phyloP scores from a whole-genome alignment of 2,113 vertebrate species.

The Gambusia holbrooki region DNA sequence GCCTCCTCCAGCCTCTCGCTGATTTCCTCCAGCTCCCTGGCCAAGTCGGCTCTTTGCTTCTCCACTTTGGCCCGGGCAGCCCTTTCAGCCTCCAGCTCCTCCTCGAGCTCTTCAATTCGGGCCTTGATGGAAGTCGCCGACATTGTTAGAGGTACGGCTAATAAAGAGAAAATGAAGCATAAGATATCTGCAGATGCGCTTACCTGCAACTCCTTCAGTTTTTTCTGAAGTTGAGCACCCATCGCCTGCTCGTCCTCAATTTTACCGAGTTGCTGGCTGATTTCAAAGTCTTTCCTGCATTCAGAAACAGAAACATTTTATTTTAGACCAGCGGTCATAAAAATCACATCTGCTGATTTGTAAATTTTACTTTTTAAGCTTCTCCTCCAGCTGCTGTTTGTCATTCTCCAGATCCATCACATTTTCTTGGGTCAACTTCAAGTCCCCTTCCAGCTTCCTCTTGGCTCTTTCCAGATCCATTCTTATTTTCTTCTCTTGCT shows the following conservation, averaged over 20 bases:
- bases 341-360: background rate
- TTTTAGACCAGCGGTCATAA: background rate
- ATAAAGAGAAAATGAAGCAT: background rate
- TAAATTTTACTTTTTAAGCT: constrained; percentile 66
- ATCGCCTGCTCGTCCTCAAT: constrained; percentile 86
- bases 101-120: constrained; percentile 84
- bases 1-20: constrained; percentile 88
- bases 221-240: constrained; percentile 84
- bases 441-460: constrained; percentile 75
- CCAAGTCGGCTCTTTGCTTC: constrained; percentile 86
- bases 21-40: constrained; percentile 91
- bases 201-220: constrained; percentile 87
- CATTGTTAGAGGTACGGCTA: background rate
- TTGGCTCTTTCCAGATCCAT: constrained; percentile 85
- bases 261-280: constrained; percentile 82
- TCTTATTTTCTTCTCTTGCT: constrained; percentile 88
- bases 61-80: constrained; percentile 86
- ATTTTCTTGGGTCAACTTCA: constrained; percentile 75
- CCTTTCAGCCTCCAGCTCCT: constrained; percentile 90
- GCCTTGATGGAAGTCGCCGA: constrained; percentile 51
- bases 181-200: background rate
- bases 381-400: constrained; percentile 76
- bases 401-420: constrained; percentile 80
- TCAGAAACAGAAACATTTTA: background rate
- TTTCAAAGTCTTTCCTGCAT: constrained; percentile 88